Evolutionary conservation across 2,888 invertebrate species (phyloP), one percentile per base, ranked within the genome.

Genomic region (Halictus quadricinctus): DNA sequence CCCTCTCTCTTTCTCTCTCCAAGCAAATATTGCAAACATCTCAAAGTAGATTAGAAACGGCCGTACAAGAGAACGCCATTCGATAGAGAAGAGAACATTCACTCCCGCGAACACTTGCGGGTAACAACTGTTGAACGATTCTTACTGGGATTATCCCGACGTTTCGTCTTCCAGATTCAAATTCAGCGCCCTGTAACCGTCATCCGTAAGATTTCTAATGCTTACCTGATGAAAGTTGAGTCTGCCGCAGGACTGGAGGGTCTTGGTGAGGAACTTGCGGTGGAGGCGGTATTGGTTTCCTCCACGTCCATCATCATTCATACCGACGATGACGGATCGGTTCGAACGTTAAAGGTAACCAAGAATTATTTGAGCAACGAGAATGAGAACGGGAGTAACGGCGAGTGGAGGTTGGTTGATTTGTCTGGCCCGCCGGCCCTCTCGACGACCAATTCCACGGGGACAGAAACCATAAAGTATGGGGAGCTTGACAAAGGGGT

Each of bases 281-380:
- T 94, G 90, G 94, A 94, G 88, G 93, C 94, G 85, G 93, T 93
- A 87, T 94, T 94, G 84, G 92, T 94, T 86, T 94, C 94, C 91
- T 94, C 94, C 90, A 94, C 93, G 91, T 94, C 94, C 94, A 94
- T 94, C 94, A 93, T 94, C 89, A 91, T 93, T 94, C 94, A 94
- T 94, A 81, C 91, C 94, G 91, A 91, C 86, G 84, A 85, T 78
- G 81, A 83, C 86, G 78, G 77, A 69, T 87, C 80, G 78, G 82
- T 84, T 74, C 74, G 72, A 88, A 84, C 84, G 86, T 81, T 70
- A 77, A 43, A 74, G 76, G 83, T 78, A 79, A 87, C 76, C 29
- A 58, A 64, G 83, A 72, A 84, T 72, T 87, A 74, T 74, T 75
- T 75, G 54, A 82, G 79, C 81, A 79, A 76, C 70, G 80, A 81